phyloP scores from a whole-genome alignment of 53 echinoderm and acorn worm species.

The Stichopus horrens region DNA sequence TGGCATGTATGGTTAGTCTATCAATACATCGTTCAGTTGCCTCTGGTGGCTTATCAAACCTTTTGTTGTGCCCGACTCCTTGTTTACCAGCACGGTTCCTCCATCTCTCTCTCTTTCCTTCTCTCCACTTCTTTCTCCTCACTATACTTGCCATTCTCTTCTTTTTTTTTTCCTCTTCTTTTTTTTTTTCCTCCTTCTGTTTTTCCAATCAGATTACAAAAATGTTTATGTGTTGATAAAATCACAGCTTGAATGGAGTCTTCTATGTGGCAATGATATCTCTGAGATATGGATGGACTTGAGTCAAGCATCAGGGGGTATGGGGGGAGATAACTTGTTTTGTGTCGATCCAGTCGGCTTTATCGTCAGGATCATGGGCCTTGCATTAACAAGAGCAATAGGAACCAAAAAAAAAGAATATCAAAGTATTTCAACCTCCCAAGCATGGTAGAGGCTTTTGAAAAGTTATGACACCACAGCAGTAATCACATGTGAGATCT shows the following conservation, averaged over 20 bases:
- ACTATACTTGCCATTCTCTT: not conserved
- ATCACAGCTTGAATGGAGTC: conserved; percentile 39
- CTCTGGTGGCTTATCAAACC: too few relatives aligned
- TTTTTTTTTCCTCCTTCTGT: not conserved
- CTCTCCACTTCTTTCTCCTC: not conserved
- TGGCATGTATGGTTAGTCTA: too few relatives aligned
- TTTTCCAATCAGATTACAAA: conserved; percentile 40
- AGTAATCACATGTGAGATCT: too few relatives aligned
- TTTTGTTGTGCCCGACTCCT: too few relatives aligned
- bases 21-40: too few relatives aligned
- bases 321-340: conserved; percentile 12
- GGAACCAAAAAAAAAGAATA: too few relatives aligned
- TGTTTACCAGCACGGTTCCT: too few relatives aligned
- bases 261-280: conserved; percentile 28
- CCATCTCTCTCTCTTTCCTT: not conserved
- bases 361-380: not conserved
- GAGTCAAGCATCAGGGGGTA: conserved; percentile 23
- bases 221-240: conserved; percentile 45
- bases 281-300: conserved; percentile 1
- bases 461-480: too few relatives aligned
- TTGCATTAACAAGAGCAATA: not conserved
- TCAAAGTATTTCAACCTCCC: too few relatives aligned
- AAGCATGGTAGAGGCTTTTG: too few relatives aligned
- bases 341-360: not conserved
- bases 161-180: not conserved